Evolutionary conservation across 2,888 invertebrate species (phyloP), one percentile per base, ranked within the genome.

Genomic region (Drosophila tripunctata): DNA sequence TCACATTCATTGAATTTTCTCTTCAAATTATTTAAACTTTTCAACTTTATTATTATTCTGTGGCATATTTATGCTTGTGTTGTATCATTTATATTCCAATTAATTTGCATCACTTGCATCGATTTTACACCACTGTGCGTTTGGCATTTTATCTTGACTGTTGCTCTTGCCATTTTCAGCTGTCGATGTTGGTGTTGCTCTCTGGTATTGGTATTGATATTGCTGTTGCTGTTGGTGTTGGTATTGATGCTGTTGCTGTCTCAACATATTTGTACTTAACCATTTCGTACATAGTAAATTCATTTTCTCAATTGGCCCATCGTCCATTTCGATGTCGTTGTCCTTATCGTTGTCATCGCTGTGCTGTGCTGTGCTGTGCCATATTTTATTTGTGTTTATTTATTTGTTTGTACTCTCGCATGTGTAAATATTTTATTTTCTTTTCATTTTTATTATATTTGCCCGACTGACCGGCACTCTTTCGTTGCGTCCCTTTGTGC

Each of bases 381-480:
- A 78, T 78, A 71, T 75, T 75, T 86, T 77, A 80, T 83, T 83
- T 86, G 74, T 86, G 51, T 58, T 76, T 76, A 65, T 79, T 82
- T 83, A 70, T 83, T 81, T 80, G 67, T 69, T 74, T 83, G 80
- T 65, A 55, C 57, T 67, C 50, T 67, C 50, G 58, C 41, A 63
- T 81, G 80, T 82, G 80, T 82, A 85, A 85, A 85, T 85, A 81
- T 81, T 82, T 79, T 66, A 85, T 85, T 82, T 73, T 76, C 67
- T 76, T 79, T 78, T 82, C 76, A 82, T 79, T 81, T 81, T 81
- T 85, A 81, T 85, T 76, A 85, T 82, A 68, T 81, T 85, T 85
- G 67, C 55, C 51, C 48, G 61, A 50, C 44, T 56, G 64, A 31
- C 50, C 55, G 24, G 35, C 19, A 31, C 24, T 27, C 30, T 4